Percentiles rank a stretch among this genome's conserved stretches.
Evolutionary conservation across 2,888 invertebrate species (phyloP).

Genomic region (Aethes cnicana): DNA sequence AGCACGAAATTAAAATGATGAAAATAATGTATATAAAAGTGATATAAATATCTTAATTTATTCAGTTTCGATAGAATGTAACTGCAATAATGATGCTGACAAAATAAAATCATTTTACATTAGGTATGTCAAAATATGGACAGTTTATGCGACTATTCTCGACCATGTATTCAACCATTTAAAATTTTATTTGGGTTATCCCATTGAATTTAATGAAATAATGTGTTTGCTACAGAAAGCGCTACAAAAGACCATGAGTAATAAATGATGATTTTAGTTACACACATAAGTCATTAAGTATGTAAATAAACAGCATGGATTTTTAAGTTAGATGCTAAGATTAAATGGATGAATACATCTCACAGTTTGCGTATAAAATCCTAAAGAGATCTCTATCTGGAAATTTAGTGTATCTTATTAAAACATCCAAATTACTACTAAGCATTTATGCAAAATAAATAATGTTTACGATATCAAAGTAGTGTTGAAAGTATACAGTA

Average conservation of each 20-base stretch:
- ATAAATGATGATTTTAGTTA: too few relatives aligned
- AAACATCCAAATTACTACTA: slow-evolving; percentile 40
- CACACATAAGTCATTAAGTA: too few relatives aligned
- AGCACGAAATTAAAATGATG: slow-evolving; percentile 8
- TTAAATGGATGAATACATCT: slow-evolving; percentile 19
- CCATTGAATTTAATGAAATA: background rate
- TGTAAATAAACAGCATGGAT: too few relatives aligned
- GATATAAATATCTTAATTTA: slow-evolving; percentile 71
- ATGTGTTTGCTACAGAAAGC: background rate
- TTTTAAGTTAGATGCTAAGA: background rate
- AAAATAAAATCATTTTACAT: slow-evolving; percentile 56
- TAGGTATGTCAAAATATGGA: slow-evolving; percentile 48
- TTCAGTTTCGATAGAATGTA: slow-evolving; percentile 68
- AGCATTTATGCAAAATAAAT: slow-evolving; percentile 36
- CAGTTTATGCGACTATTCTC: slow-evolving; percentile 32
- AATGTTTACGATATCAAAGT: slow-evolving; percentile 38
- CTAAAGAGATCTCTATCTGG: slow-evolving; percentile 26
- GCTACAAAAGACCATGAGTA: too few relatives aligned
- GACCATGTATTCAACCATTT: slow-evolving; percentile 29
- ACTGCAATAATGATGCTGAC: slow-evolving; percentile 65
- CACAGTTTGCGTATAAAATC: slow-evolving; percentile 24
- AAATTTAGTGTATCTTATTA: slow-evolving; percentile 33
- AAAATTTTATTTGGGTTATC: background rate
- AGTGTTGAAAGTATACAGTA: slow-evolving; percentile 34
- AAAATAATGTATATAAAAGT: slow-evolving; percentile 35